phyloP scores from a whole-genome alignment of 2,113 vertebrate species.

The Elachura formosa region DNA sequence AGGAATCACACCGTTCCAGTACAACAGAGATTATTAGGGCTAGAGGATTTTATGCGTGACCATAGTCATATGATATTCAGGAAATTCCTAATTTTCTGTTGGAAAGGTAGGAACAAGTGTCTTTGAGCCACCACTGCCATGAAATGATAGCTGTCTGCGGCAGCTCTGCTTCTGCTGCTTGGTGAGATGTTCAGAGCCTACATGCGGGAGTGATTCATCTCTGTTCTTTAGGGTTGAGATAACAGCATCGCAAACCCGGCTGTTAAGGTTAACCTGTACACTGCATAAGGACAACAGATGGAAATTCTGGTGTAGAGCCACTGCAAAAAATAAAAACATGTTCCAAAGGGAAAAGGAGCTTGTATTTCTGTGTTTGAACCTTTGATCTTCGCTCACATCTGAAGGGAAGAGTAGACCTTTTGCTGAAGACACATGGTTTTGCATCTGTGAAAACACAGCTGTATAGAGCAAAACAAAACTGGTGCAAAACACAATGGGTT shows the following conservation, averaged over 20 bases:
- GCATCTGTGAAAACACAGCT: constrained; percentile 98
- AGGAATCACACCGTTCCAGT: background rate
- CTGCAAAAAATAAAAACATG: constrained; percentile 76
- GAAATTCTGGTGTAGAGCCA: constrained; percentile 82
- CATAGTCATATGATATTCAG: background rate
- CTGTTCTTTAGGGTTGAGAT: constrained; percentile 52
- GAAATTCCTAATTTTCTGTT: background rate
- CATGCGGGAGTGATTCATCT: constrained; percentile 3
- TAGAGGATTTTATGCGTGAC: background rate
- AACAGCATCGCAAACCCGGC: constrained; percentile 53
- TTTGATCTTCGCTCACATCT: constrained; percentile 93
- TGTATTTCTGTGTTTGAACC: constrained; percentile 80
- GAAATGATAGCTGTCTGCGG: background rate
- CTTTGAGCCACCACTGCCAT: background rate
- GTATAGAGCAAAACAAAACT: constrained; percentile 79
- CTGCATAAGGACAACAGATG: constrained; percentile 92
- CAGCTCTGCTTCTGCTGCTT: background rate
- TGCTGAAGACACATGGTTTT: constrained; percentile 82
- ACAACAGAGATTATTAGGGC: background rate
- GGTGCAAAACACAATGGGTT: constrained; percentile 82
- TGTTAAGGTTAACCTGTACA: constrained; percentile 73
- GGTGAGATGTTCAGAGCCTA: background rate
- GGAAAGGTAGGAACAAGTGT: background rate
- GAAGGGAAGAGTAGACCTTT: constrained; percentile 82
- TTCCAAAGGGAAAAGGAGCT: constrained; percentile 86